A percentile compares a stretch with the other conserved stretches of the same genome.
These are phyloP conservation scores for Aleiodes sp. DNA, from an alignment of 1,140 invertebrate species.

Conservation along the genomic window DNA sequence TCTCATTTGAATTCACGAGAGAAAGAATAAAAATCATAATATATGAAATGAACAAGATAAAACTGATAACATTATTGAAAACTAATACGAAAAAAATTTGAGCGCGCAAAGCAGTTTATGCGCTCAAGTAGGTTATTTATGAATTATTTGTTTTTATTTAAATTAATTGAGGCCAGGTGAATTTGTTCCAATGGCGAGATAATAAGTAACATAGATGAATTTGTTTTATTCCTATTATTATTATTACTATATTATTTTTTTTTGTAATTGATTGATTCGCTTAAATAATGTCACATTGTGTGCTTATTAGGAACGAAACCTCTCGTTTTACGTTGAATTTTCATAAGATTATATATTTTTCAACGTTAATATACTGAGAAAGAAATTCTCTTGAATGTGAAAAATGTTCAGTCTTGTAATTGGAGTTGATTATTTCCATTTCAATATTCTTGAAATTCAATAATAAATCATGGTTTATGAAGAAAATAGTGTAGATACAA, in stretches of 20 bases:
- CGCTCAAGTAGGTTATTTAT: conserved; percentile 11
- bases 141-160: background rate
- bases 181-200: too few species aligned
- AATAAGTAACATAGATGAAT: too few species aligned
- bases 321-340: background rate
- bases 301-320: background rate
- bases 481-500: too few species aligned
- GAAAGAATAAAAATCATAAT: background rate
- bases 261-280: too few species aligned
- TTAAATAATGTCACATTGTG: background rate
- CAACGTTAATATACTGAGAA: background rate
- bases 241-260: background rate
- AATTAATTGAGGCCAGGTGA: background rate
- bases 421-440: too few species aligned
- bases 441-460: too few species aligned
- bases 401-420: too few species aligned
- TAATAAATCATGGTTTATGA: too few species aligned
- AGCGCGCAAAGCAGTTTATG: background rate
- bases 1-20: background rate
- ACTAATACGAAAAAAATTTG: background rate
- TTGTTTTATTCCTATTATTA: background rate
- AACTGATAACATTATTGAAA: background rate
- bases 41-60: background rate
- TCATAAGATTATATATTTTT: background rate
- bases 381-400: background rate